phyloP scores from a whole-genome alignment of 2,113 vertebrate genomes.

The Scartelaos histophorus region DNA sequence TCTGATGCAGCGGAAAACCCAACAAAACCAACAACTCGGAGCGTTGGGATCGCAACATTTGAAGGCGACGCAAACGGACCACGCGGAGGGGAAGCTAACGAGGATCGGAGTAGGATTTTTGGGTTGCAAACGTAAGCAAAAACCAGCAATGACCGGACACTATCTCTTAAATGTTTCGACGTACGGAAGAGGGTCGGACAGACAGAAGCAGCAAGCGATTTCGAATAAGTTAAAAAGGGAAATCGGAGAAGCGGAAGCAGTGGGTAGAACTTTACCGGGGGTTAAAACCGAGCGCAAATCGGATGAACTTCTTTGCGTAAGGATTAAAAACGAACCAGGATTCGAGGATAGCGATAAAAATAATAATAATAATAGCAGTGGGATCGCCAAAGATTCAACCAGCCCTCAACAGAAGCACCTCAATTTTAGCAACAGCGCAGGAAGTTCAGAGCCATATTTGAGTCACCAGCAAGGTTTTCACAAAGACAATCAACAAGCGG shows the following conservation, averaged over 20 bases:
- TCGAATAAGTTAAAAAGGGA: constrained; percentile 69
- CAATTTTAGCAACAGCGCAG: constrained; percentile 69
- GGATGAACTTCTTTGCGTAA: constrained; percentile 44
- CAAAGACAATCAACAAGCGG: constrained; percentile 69
- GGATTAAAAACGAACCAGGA: constrained; percentile 68
- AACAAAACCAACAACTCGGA: constrained; percentile 72
- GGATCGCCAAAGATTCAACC: constrained; percentile 79
- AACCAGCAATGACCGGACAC: constrained; percentile 94
- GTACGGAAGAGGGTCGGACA: constrained; percentile 90
- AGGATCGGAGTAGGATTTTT: constrained; percentile 83
- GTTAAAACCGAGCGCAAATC: constrained; percentile 75
- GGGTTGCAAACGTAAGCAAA: constrained; percentile 83
- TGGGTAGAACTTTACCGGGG: constrained; percentile 21
- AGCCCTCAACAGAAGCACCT: constrained; percentile 77
- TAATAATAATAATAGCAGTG: constrained; percentile 22
- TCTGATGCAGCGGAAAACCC: constrained; percentile 80
- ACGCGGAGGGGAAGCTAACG: constrained; percentile 68
- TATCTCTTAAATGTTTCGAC: constrained; percentile 97
- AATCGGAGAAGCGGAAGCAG: constrained; percentile 61
- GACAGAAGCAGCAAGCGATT: constrained; percentile 76
- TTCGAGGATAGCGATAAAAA: constrained; percentile 59
- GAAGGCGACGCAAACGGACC: constrained; percentile 68
- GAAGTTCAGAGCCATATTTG: constrained; percentile 76
- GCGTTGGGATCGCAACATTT: constrained; percentile 68
- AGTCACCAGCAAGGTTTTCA: constrained; percentile 76